phyloP scores from a whole-genome alignment of 2,113 vertebrate genomes.

The Cinclus mexicanus region DNA sequence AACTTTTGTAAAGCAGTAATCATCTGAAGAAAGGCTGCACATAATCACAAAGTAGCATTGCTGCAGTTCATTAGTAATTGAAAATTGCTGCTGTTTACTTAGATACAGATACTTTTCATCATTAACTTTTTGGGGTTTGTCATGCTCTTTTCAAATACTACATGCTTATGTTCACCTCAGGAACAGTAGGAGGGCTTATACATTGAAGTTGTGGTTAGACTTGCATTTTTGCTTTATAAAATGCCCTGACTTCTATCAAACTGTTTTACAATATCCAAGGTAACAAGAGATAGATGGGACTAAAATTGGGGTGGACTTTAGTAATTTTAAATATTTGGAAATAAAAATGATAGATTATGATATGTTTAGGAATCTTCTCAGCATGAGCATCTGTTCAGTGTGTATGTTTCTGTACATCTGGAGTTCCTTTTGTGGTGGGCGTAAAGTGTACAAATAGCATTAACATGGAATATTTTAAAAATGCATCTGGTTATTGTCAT shows the following conservation, averaged over 20 bases:
- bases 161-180: background rate
- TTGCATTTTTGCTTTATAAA: background rate
- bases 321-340: background rate
- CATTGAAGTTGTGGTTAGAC: background rate
- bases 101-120: background rate
- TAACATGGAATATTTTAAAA: background rate
- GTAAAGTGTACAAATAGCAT: background rate
- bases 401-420: background rate
- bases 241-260: background rate
- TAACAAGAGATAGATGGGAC: background rate
- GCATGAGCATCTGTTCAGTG: background rate
- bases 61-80: background rate
- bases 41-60: fast-evolving
- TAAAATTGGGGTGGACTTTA: background rate
- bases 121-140: background rate
- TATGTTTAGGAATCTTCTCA: background rate
- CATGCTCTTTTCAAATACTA: background rate
- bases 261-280: background rate
- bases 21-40: background rate
- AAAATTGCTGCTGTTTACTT: background rate
- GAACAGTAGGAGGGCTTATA: background rate
- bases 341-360: background rate
- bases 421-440: background rate
- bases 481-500: background rate
- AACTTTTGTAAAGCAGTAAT: background rate